Conservation (phyloP, 2,797 vertebrate species). For the Mormyrops boulengeri region DNA sequence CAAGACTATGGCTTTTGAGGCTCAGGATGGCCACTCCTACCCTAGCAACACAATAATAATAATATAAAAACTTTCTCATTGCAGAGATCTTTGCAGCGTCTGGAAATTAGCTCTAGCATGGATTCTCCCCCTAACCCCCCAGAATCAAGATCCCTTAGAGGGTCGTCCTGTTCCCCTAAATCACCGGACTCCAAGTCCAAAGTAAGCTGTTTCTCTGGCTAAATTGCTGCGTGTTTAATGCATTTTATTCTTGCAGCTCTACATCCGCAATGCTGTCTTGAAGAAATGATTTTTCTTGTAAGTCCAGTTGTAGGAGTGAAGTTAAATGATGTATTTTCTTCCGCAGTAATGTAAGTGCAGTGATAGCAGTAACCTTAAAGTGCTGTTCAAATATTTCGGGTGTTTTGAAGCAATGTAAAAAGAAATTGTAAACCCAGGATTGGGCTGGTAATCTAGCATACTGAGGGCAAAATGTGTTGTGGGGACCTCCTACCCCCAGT, state of each 20-base stretch:
- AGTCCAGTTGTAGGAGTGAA: not conserved
- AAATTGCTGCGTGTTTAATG: not conserved
- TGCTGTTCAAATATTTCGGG: not conserved
- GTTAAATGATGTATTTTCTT: not conserved
- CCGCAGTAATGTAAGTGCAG: not conserved
- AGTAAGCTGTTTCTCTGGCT: constrained; percentile 26
- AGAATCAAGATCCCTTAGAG: constrained; percentile 11
- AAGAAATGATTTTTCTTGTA: not conserved
- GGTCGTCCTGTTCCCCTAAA: constrained; percentile 28
- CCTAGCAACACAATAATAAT: not conserved
- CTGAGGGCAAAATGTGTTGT: not conserved
- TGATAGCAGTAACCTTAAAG: not conserved
- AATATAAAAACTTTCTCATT: not conserved
- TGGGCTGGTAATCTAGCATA: not conserved
- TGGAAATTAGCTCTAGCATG: constrained; percentile 28
- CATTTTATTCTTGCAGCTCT: not conserved
- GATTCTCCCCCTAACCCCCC: constrained; percentile 27
- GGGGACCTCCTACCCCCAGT: not conserved
- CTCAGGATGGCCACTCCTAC: not conserved
- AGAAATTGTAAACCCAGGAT: not conserved
- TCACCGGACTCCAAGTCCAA: constrained; percentile 30
- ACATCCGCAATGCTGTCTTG: not conserved
- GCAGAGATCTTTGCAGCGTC: not conserved
- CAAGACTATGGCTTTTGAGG: not conserved
- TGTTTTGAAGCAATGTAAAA: not conserved